These are phyloP conservation scores for Melikaiella ostensackeni DNA, from an alignment of 2,888 invertebrate genomes.

Conservation along the genomic window DNA sequence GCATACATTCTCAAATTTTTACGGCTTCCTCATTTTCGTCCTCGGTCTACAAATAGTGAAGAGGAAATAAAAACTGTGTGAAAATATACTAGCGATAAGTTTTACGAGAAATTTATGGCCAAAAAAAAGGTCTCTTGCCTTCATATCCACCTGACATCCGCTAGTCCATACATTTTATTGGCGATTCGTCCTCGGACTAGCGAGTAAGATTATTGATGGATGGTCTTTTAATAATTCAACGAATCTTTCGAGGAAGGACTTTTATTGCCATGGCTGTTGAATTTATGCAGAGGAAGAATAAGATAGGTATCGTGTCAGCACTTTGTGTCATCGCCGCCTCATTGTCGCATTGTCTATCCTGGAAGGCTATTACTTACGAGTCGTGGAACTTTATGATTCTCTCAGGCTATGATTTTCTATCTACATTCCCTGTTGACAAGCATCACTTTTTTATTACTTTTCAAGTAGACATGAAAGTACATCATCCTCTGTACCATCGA, in stretches of 20 bases:
- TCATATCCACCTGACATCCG: constrained; percentile 11
- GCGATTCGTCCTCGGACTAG: constrained; percentile 8
- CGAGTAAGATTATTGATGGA: constrained; percentile 28
- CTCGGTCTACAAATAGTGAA: neutral
- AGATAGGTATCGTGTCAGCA: constrained; percentile 45
- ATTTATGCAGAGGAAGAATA: constrained; percentile 35
- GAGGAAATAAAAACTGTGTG: neutral
- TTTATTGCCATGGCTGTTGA: constrained; percentile 26
- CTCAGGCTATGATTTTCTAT: neutral
- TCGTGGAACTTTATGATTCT: constrained; percentile 18
- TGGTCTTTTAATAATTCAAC: constrained; percentile 39
- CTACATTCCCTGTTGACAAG: neutral
- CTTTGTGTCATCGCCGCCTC: constrained; percentile 49
- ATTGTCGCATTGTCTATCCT: constrained; percentile 50
- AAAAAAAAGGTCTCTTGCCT: constrained; percentile 14
- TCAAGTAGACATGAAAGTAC: neutral
- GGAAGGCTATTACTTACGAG: constrained; percentile 45
- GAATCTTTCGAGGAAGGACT: constrained; percentile 31
- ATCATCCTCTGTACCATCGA: neutral
- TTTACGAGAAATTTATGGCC: neutral
- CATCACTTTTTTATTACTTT: neutral
- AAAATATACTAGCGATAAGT: neutral
- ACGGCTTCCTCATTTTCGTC: neutral
- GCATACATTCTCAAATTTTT: neutral
- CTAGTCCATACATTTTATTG: constrained; percentile 18